Conservation (phyloP, 2,888 invertebrate species). For the Mythimna loreyi region DNA sequence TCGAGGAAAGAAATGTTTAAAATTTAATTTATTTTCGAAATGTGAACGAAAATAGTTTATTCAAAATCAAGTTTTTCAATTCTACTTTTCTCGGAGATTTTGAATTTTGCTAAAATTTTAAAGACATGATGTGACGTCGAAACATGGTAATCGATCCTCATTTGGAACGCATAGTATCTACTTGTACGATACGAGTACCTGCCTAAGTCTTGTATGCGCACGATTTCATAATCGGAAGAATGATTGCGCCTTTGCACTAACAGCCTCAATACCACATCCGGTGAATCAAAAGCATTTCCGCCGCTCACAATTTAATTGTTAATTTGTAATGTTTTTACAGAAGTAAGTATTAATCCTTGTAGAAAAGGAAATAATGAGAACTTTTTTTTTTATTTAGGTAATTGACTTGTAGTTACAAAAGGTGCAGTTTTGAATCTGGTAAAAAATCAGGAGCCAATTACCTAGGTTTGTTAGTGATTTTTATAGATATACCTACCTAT, state of each 20-base stretch:
- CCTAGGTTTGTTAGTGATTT: no score
- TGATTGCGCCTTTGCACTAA: slow-evolving; percentile 1
- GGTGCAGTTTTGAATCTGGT: neutral
- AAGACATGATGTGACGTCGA: no score
- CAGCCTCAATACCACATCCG: slow-evolving; percentile 24
- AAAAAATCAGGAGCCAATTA: neutral
- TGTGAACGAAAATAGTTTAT: no score
- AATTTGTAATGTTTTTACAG: slow-evolving; percentile 8
- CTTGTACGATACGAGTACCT: neutral
- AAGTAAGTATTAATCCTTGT: slow-evolving; percentile 10
- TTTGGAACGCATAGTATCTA: no score
- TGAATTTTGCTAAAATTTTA: no score
- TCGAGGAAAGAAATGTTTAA: no score
- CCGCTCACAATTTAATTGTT: slow-evolving; percentile 12
- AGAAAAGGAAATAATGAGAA: neutral
- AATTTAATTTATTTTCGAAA: no score
- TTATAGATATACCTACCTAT: no score
- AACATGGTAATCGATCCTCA: no score
- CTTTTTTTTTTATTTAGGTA: neutral
- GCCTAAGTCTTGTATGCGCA: no score
- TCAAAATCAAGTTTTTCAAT: no score
- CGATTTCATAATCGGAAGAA: slow-evolving; percentile 27
- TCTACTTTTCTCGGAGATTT: no score
- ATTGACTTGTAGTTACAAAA: neutral
- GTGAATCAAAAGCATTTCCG: slow-evolving; percentile 30